These are phyloP conservation scores for Pitta sordida DNA, from an alignment of 2,113 vertebrate genomes.

Conservation along the genomic window DNA sequence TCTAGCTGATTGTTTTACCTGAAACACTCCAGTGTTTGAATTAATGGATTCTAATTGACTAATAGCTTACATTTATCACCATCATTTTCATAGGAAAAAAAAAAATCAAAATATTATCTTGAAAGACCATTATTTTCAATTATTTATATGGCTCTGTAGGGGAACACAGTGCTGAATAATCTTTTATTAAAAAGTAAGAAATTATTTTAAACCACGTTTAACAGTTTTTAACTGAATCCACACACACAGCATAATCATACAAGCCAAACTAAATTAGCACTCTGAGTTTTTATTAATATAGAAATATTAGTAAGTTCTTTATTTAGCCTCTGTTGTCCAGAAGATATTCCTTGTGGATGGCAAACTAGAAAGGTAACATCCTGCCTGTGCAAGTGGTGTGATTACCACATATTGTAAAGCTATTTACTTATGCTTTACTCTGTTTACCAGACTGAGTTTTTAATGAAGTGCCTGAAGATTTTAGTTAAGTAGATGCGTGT, in stretches of 20 bases:
- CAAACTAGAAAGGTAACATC: not conserved
- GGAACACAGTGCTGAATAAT: not conserved
- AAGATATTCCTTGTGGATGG: not conserved
- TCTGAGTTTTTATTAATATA: not conserved
- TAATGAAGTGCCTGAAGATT: not conserved
- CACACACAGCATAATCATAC: rapidly evolving
- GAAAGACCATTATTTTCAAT: not conserved
- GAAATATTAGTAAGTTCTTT: not conserved
- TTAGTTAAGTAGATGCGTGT: not conserved
- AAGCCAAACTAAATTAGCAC: not conserved
- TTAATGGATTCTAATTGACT: not conserved
- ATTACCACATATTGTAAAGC: not conserved
- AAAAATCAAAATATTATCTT: not conserved
- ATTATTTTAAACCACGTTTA: not conserved
- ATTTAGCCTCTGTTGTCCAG: not conserved
- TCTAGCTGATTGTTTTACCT: not conserved
- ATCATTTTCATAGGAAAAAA: not conserved
- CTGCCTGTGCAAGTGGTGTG: not conserved
- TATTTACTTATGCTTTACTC: not conserved
- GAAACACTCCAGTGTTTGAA: not conserved
- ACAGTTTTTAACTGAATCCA: not conserved
- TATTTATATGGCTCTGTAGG: not conserved
- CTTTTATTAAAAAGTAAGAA: not conserved
- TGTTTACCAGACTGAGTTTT: not conserved
- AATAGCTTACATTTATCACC: not conserved